Evolutionary conservation across 2,797 vertebrate genomes (phyloP).

Genomic region (Halcyon leucocephala): DNA sequence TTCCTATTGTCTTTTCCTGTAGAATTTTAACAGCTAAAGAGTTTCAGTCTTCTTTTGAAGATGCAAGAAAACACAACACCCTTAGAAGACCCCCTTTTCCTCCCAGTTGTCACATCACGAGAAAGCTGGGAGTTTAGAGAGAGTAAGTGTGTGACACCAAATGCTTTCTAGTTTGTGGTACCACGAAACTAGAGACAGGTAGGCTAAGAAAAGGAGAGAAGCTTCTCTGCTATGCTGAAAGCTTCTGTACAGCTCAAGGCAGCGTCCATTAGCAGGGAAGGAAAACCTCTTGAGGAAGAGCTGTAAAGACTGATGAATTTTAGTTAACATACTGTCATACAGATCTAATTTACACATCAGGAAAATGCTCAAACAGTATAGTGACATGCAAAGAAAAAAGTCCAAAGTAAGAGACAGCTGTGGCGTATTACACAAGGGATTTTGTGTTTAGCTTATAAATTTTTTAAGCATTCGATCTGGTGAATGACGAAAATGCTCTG

Average conservation of each 20-base stretch:
- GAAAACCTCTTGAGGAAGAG: conserved; percentile 48
- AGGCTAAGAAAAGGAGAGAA: neutral
- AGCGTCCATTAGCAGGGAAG: neutral
- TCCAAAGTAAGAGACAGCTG: neutral
- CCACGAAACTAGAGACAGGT: neutral
- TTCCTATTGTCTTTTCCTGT: neutral
- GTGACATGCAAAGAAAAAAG: neutral
- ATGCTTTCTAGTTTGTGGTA: conserved; percentile 22
- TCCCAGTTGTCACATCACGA: neutral
- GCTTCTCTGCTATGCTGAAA: neutral
- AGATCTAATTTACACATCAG: conserved; percentile 49
- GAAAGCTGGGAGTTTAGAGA: neutral
- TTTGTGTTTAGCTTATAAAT: conserved; percentile 22
- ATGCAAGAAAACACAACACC: neutral
- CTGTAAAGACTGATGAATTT: conserved; percentile 21
- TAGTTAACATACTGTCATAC: conserved; percentile 39
- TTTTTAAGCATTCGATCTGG: neutral
- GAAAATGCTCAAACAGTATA: conserved; percentile 25
- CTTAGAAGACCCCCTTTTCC: neutral
- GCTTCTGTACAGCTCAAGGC: neutral
- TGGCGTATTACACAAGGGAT: conserved; percentile 25
- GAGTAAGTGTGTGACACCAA: neutral
- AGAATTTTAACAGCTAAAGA: neutral
- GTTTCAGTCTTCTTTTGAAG: neutral
- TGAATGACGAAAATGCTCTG: conserved; percentile 1